Base-by-base conservation (phyloP, 2,113 vertebrate genomes). In the Micronycteris hirsuta region DNA sequence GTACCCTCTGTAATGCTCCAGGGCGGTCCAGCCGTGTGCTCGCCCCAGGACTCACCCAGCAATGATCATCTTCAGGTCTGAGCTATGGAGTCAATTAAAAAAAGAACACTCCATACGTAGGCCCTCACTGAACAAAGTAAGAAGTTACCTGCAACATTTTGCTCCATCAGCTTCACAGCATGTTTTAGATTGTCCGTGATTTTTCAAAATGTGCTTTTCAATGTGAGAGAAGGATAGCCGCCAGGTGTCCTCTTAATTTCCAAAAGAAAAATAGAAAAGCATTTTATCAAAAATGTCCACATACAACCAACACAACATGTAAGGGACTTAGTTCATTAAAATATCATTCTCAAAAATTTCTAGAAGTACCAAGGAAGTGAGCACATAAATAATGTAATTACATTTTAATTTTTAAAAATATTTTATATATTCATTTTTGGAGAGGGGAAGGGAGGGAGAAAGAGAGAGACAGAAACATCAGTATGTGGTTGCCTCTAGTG, bases 211-310 rank as follows among this genome's bases (percentile, higher is more conserved):
- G 31, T 8, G 0, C 96, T 99, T 99, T 97, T 99, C 98, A 95
- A 98, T 90, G 31, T 98, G 96, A 87, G 98, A 99, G 73, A 99
- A 99, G 38, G 98, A 99, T 67, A 99, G 96, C 58, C 98, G 97
- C 98, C 98, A 98, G 80, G 65, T 96, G 89, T 99, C 97, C 98
- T 95, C 93, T 98, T 81, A 83, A 97, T 97, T 96, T 81, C 88
- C 94, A 89, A 86, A 97, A 84, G 54, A 10, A 89, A 88, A 88
- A 85, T 4, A 91, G 41, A 96, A 70, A 36, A 43, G 74, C 3
- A 20, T 2, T 84, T 96, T 63, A 82, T 17, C 63, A 85, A 95
- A 83, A 91, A 7, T 3, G 74, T 36, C n/a, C 43, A 54, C 17
- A 84, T 77, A 28, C 61, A 81, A 76, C 67, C 5, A 58, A 61